phyloP scores from a whole-genome alignment of 2,797 vertebrate genomes.

The Eulemur albifrons region DNA sequence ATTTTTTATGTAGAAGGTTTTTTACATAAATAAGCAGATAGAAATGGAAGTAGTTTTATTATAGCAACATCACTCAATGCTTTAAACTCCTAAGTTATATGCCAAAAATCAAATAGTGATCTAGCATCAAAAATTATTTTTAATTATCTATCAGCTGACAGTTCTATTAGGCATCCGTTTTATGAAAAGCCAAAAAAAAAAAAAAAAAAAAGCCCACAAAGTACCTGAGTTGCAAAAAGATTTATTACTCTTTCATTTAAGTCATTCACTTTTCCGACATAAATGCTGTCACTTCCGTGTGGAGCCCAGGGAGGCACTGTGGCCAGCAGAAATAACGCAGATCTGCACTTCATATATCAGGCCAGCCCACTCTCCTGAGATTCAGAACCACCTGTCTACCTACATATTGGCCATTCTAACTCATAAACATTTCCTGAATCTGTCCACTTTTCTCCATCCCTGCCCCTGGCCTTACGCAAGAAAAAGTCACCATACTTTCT shows the following conservation, averaged over 20 bases:
- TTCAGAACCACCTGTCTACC: neutral
- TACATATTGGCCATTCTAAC: neutral
- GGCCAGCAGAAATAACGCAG: neutral
- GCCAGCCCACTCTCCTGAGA: neutral
- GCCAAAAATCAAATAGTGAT: slow-evolving; percentile 49
- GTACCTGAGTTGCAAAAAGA: neutral
- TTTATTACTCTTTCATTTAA: slow-evolving; percentile 2
- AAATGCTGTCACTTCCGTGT: neutral
- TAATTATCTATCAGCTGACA: slow-evolving; percentile 36
- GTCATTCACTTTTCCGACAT: neutral
- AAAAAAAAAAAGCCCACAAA: neutral
- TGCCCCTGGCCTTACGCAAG: neutral
- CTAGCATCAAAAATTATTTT: slow-evolving; percentile 58
- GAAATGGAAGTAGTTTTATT: slow-evolving; percentile 50
- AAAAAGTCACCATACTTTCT: neutral
- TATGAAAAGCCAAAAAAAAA: neutral
- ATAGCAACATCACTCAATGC: slow-evolving; percentile 36
- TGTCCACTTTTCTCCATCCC: neutral
- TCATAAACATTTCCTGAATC: neutral
- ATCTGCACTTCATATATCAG: neutral
- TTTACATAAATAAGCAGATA: slow-evolving; percentile 47
- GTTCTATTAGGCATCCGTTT: slow-evolving; percentile 14
- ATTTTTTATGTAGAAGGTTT: slow-evolving; percentile 51
- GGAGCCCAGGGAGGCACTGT: neutral
- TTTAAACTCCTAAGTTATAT: slow-evolving; percentile 46